These are phyloP conservation scores for Drosophila nannoptera DNA, from an alignment of 1,140 invertebrate genomes.

Conservation along the genomic window DNA sequence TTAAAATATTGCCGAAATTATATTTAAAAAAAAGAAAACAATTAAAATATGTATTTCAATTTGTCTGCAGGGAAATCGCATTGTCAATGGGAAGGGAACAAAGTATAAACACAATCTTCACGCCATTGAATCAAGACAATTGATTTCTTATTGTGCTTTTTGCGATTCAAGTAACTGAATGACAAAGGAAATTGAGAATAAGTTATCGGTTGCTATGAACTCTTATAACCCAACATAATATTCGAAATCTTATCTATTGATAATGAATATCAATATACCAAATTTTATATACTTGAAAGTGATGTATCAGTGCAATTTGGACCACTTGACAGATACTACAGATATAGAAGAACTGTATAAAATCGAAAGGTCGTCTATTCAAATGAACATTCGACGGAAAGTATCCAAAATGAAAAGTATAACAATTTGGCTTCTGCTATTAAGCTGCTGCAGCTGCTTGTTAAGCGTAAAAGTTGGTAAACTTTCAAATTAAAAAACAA, in stretches of 20 bases:
- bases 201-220: background rate
- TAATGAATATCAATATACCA: background rate
- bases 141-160: background rate
- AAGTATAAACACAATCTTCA: too few relatives aligned
- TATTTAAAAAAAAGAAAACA: too few relatives aligned
- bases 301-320: background rate
- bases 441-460: conserved; percentile 52
- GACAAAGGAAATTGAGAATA: too few relatives aligned
- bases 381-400: background rate
- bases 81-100: too few relatives aligned
- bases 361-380: background rate
- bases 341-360: conserved; percentile 3
- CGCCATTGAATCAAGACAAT: background rate
- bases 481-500: background rate
- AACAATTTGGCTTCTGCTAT: conserved; percentile 46
- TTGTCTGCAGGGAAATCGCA: too few relatives aligned
- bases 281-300: background rate
- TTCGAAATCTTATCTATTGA: background rate
- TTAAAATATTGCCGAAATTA: too few relatives aligned
- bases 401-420: conserved; percentile 49
- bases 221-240: too few relatives aligned
- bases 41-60: too few relatives aligned
- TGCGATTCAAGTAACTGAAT: background rate
- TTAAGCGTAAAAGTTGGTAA: conserved; percentile 34
- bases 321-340: conserved; percentile 2